Evolutionary conservation across 2,797 vertebrate species (phyloP), one percentile per base, ranked within the genome.

Genomic region (Anguilla obscura): DNA sequence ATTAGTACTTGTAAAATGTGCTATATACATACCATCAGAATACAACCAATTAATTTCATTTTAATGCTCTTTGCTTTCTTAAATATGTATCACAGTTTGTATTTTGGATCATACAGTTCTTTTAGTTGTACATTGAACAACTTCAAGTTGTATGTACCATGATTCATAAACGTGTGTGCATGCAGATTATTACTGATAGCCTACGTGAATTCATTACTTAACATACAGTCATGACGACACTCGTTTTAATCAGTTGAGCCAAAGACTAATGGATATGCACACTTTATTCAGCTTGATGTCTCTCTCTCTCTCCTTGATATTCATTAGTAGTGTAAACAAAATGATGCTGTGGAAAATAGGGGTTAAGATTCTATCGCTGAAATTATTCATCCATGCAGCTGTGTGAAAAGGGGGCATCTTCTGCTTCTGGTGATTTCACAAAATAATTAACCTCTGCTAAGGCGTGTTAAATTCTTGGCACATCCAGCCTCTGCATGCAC

Each of bases 311-410:
- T 91, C 89, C 14, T 36, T 66, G 87, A 92, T 89, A 84, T 90
- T 93, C 93, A 94, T 94, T 94, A 94, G 92, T 88, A 88, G 90
- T 85, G 90, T 93, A 94, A 94, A 95, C 93, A 95, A 94, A 93
- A 86, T 84, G 18, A 80, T 91, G 89, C 90, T 87, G 90, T 90
- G 88, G 92, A 94, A 93, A 45, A 92, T 88, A 88, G 86, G 87
- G 92, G 92, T 92, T 93, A 94, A 93, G 92, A 94, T 94, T 93
- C 89, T 90, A 94, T 95, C 93, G 93, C 89, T 90, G 90, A 90
- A 92, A 90, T 92, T 88, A 91, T 84, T 95, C 92, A 94, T 88
- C 91, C 93, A 85, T 93, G 93, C 91, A 90, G 92, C 91, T 90
- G 86, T 90, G 91, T 91, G 90, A 92, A 93, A 90, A 90, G 82